Percentiles rank a stretch among this genome's conserved stretches.
These are phyloP conservation scores for Podarcis siculus DNA, from an alignment of 2,797 vertebrate species.

Conservation along the genomic window DNA sequence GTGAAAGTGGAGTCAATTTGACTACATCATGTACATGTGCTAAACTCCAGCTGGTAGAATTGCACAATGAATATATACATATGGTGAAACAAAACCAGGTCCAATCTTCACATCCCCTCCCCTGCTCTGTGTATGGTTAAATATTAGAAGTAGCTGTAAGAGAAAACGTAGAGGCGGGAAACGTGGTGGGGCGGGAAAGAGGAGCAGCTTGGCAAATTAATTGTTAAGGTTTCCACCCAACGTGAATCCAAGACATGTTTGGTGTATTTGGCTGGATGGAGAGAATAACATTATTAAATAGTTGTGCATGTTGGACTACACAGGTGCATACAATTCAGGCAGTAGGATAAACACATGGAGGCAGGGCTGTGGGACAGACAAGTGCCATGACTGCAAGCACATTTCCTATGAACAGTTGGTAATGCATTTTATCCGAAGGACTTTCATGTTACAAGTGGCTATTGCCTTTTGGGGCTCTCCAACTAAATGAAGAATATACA, in stretches of 20 bases:
- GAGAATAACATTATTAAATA: not conserved
- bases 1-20: not conserved
- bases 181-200: conserved; percentile 22
- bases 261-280: not conserved
- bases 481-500: not conserved
- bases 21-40: not conserved
- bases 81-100: not conserved
- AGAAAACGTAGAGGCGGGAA: not conserved
- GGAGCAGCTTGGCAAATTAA: conserved; percentile 30
- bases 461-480: not conserved
- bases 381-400: not conserved
- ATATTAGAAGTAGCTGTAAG: not conserved
- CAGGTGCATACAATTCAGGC: not conserved
- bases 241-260: not conserved
- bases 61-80: not conserved
- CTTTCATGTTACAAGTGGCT: not conserved
- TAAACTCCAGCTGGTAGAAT: not conserved
- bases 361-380: not conserved
- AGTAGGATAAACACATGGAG: no score
- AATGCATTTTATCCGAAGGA: not conserved
- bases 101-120: not conserved
- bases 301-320: not conserved
- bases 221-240: not conserved
- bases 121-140: not conserved
- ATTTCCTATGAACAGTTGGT: not conserved